phyloP scores from a whole-genome alignment of 2,888 invertebrate genomes.

The Carterocephalus palaemon region DNA sequence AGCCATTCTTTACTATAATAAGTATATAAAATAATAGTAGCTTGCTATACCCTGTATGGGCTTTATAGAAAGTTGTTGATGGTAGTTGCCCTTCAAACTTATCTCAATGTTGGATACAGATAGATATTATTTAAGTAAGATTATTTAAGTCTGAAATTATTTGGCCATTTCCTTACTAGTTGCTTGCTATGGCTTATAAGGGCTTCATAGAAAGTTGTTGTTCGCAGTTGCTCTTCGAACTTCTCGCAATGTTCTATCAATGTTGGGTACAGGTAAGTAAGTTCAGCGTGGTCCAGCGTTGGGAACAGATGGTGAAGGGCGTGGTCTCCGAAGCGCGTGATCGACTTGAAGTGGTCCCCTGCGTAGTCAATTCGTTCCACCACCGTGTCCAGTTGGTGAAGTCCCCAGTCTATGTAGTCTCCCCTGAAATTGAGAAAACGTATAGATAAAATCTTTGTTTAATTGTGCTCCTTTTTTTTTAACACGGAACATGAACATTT shows the following conservation, averaged over 20 bases:
- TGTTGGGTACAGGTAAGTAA: conserved; percentile 82
- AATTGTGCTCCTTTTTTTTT: no score
- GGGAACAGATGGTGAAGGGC: conserved; percentile 89
- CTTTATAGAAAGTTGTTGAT: no score
- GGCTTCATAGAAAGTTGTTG: conserved; percentile 79
- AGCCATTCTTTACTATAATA: no score
- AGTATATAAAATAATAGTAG: no score
- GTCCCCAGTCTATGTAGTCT: conserved; percentile 84
- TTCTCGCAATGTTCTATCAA: conserved; percentile 82
- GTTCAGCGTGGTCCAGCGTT: conserved; percentile 86
- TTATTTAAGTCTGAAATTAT: conserved; percentile 45
- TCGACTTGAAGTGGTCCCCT: conserved; percentile 80
- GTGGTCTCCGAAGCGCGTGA: conserved; percentile 88
- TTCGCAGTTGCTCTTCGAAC: conserved; percentile 75
- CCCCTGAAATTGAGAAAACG: conserved; percentile 56
- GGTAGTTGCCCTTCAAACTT: no score
- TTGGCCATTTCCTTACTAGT: conserved; percentile 56
- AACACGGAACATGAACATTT: no score
- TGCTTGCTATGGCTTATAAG: conserved; percentile 82
- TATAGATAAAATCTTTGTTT: no score
- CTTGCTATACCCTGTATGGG: no score
- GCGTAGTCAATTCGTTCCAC: conserved; percentile 84
- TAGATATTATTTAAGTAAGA: no score
- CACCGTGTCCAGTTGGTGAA: conserved; percentile 86
- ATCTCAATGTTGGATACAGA: no score